Evolutionary conservation across 2,888 invertebrate genomes (phyloP), one percentile per base, ranked within the genome.

Genomic region (Saturnia pavonia): DNA sequence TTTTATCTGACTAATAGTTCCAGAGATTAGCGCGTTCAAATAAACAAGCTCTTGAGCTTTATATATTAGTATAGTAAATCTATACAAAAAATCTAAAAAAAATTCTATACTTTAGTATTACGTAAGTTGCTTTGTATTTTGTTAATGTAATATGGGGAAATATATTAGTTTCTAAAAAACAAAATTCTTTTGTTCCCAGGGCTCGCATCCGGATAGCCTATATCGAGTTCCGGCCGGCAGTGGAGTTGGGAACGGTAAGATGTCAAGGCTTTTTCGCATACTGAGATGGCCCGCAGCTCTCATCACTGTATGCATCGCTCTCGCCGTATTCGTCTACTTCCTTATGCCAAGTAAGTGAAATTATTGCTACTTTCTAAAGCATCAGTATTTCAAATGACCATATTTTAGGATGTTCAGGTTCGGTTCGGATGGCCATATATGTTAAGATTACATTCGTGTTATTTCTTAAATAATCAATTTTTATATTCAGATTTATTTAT

Each of bases 171-270:
- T n/a, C n/a, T n/a, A n/a, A n/a, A n/a, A 60, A 69, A 69, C 34
- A 42, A 60, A 40, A 65, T 72, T 72, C 65, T 70, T 60, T 77
- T 86, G 79, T 88, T 70, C 80, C 0, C 87, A 94, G 94, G 94
- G 94, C n/a, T 90, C 94, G 0, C 94, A 94, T 70, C 94, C 94
- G 22, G 94, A 94, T 84, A 94, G 93, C 78, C 82, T 94, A 76
- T 94, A 94, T 82, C 88, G 94, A 19, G 93, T 94, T 77, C 80
- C 89, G 4, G 75, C 85, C 6, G 83, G 81, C 71, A 78, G 77
- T 70, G 80, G 82, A 71, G 74, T 81, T 6, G 81, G 82, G n/a
- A 80, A 79, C 16, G 81, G 85, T 76, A 89, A 85, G 76, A 69
- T 90, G 75, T 77, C 85, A 69, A 82, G 88, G 7, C 81, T 84